Percentiles rank a stretch among this genome's conserved stretches.
phyloP scores from a whole-genome alignment of 2,888 invertebrate species.

The Drosophila nigricruria region DNA sequence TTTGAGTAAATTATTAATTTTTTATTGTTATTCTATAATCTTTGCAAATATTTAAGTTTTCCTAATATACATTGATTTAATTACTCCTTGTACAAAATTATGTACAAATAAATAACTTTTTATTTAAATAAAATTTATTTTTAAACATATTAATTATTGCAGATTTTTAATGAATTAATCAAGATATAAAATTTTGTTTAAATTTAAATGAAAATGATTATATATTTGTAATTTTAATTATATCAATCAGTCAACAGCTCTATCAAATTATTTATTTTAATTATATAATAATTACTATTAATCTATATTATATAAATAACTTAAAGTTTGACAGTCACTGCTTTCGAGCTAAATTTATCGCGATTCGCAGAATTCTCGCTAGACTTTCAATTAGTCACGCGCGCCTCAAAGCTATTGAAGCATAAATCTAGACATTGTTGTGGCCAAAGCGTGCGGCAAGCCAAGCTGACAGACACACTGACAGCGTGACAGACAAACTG shows the following conservation, averaged over 20 bases:
- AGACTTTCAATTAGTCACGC: slow-evolving; percentile 80
- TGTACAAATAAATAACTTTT: too few species aligned
- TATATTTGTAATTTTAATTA: too few species aligned
- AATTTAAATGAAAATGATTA: too few species aligned
- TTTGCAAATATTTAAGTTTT: too few species aligned
- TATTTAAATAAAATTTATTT: too few species aligned
- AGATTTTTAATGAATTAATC: too few species aligned
- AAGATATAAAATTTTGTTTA: too few species aligned
- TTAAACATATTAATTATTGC: too few species aligned
- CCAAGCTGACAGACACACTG: slow-evolving; percentile 42
- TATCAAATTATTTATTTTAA: background rate
- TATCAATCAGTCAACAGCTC: background rate
- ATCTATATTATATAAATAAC: background rate
- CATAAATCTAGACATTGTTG: slow-evolving; percentile 79
- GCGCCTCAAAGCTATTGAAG: slow-evolving; percentile 64
- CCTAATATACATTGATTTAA: too few species aligned
- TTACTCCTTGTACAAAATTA: too few species aligned
- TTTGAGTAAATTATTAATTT: too few species aligned
- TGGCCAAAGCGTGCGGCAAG: slow-evolving; percentile 44
- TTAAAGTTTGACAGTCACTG: slow-evolving; percentile 43
- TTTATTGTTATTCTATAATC: too few species aligned
- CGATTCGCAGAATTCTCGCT: slow-evolving; percentile 58
- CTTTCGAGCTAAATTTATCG: slow-evolving; percentile 28
- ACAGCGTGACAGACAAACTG: slow-evolving; percentile 42
- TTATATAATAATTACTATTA: background rate